Evolutionary conservation across 2,113 vertebrate genomes (phyloP).

Genomic region (Sturnira hondurensis): DNA sequence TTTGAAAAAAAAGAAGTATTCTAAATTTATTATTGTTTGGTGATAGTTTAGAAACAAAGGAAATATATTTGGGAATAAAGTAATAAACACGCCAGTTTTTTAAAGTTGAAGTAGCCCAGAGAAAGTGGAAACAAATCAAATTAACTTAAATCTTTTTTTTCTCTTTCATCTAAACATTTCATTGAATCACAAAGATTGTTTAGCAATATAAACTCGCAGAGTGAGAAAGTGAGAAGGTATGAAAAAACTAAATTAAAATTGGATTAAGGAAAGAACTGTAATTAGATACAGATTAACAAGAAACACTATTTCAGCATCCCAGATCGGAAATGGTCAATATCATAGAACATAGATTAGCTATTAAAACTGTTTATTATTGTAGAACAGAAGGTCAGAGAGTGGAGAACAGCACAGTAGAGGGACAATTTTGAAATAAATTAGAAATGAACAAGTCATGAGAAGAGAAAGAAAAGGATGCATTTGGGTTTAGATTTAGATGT

Average conservation of each 20-base stretch:
- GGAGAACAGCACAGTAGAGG: neutral
- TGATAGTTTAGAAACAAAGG: neutral
- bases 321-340: neutral
- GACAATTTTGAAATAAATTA: neutral
- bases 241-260: slow-evolving; percentile 7
- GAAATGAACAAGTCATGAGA: neutral
- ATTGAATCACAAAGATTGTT: neutral
- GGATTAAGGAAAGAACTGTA: neutral
- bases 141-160: neutral
- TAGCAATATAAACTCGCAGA: neutral
- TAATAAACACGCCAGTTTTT: neutral
- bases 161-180: neutral
- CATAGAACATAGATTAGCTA: neutral
- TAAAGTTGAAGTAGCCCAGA: neutral
- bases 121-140: neutral
- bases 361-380: neutral
- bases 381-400: neutral
- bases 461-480: neutral
- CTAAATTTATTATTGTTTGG: neutral
- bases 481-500: neutral
- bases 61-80: neutral
- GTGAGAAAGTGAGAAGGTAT: neutral
- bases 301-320: neutral
- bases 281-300: neutral
- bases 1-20: neutral